These are phyloP conservation scores for Eremophila alpestris DNA, from an alignment of 2,797 vertebrate genomes.

Conservation along the genomic window DNA sequence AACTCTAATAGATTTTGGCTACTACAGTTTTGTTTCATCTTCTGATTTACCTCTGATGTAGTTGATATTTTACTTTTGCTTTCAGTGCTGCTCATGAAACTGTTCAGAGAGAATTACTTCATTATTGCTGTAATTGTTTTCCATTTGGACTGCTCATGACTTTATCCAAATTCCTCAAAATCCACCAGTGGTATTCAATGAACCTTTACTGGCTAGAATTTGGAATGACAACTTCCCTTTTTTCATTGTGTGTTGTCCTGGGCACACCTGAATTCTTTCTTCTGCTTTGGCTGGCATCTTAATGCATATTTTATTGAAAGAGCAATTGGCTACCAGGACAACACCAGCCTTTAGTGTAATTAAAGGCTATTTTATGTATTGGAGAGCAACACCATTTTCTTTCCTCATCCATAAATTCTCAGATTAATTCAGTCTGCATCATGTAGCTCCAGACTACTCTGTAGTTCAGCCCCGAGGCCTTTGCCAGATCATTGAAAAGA, in stretches of 20 bases:
- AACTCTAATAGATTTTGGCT: not conserved
- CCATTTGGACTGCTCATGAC: not conserved
- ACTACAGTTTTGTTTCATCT: not conserved
- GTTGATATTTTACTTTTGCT: not conserved
- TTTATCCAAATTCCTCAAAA: not conserved
- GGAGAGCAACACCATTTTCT: not conserved
- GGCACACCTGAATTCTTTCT: not conserved
- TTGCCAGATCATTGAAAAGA: slow-evolving; percentile 6
- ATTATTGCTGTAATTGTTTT: not conserved
- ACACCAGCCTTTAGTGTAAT: not conserved
- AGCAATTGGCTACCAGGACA: not conserved
- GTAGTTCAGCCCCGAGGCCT: not conserved
- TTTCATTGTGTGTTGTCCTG: not conserved
- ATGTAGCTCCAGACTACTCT: not conserved
- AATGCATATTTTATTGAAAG: not conserved
- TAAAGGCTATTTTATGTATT: not conserved
- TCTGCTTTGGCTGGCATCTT: not conserved
- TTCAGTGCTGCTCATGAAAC: not conserved
- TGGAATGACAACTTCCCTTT: not conserved
- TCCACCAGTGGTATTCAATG: not conserved
- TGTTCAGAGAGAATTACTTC: not conserved
- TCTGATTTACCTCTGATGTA: not conserved
- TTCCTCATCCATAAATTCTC: not conserved
- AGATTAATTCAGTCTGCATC: not conserved
- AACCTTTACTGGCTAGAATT: not conserved